Conservation (phyloP, 2,888 invertebrate genomes). For the Molanna angustata region DNA sequence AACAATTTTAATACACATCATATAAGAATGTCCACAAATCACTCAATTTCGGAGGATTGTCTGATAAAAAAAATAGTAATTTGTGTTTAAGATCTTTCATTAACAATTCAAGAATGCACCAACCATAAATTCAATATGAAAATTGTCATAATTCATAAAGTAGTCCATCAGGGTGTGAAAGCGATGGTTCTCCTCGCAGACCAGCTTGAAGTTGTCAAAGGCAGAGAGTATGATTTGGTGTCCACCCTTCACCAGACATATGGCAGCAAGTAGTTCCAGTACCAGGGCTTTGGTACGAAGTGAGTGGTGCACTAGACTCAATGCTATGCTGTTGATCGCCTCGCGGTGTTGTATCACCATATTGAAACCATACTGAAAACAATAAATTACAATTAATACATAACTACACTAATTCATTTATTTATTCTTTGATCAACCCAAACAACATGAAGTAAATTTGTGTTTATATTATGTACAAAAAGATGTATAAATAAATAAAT, state of each 20-base stretch:
- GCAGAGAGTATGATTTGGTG: conserved; percentile 96
- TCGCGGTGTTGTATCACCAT: conserved; percentile 98
- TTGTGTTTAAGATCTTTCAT: no score
- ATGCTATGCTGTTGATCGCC: conserved; percentile 97
- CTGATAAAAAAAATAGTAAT: no score
- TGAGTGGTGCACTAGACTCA: conserved; percentile 95
- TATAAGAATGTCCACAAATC: no score
- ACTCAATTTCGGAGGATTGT: no score
- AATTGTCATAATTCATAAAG: conserved; percentile 93
- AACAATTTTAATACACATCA: no score
- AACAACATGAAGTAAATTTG: no score
- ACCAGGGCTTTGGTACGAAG: conserved; percentile 96
- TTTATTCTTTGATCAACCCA: no score
- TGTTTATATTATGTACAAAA: no score
- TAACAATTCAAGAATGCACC: no score
- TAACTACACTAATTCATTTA: no score
- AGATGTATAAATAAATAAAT: no score
- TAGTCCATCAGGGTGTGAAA: conserved; percentile 98
- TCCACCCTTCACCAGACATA: conserved; percentile 98
- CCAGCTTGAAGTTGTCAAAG: conserved; percentile 94
- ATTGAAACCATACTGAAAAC: conserved; percentile 90
- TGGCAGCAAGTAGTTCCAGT: conserved; percentile 93
- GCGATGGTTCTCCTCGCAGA: conserved; percentile 78
- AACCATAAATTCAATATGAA: conserved; percentile 98
- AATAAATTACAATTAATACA: no score